Base-by-base conservation (phyloP, 2,113 vertebrate species). In the Willisornis vidua region DNA sequence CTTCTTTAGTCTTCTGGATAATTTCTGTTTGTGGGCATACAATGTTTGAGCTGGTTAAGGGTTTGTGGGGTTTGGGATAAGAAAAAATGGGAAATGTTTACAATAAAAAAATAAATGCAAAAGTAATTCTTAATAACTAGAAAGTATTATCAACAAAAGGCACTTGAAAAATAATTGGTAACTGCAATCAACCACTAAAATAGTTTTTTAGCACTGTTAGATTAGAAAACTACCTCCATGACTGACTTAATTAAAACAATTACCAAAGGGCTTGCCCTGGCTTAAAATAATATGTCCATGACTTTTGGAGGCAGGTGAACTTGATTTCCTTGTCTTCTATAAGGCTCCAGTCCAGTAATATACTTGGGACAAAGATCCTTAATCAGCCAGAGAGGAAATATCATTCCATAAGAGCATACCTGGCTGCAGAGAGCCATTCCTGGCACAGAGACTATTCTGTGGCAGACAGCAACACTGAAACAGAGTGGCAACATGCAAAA, bases 131-230 rank as follows among this genome's bases (percentile, higher is more conserved):
- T 28, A 83, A 35, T 80, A 90, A 62, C 37, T 45, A 37, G 67
- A 31, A 79, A 77, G 28, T 71, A 52, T 81, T 85, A 67, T 51
- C 48, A 85, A 52, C 79, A 59, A 85, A 90, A 70, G 55, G 33
- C 39, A 86, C 58, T 77, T 81, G 79, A 78, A 74, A 93, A 94
- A 78, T 79, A 89, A 80, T 52, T 89, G 80, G 52, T 91, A 45
- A 52, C 73, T 81, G 51, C 55, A 76, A 14, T 71, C 65, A 75
- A 43, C 35, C 39, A 26, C 58, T 87, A 77, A 95, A 92, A 74
- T 46, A 51, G 39, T 39, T 82, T 61, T 94, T 82, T 70, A 79
- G 81, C 76, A 86, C 37, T 89, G 57, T 45, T 59, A 81, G 52
- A 48, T 54, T 93, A 72, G 81, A 77, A 94, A 96, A 80, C n/a